Percentiles rank a stretch among this genome's conserved stretches.
phyloP scores from a whole-genome alignment of 2,797 vertebrate species.

The Distichodus sexfasciatus region DNA sequence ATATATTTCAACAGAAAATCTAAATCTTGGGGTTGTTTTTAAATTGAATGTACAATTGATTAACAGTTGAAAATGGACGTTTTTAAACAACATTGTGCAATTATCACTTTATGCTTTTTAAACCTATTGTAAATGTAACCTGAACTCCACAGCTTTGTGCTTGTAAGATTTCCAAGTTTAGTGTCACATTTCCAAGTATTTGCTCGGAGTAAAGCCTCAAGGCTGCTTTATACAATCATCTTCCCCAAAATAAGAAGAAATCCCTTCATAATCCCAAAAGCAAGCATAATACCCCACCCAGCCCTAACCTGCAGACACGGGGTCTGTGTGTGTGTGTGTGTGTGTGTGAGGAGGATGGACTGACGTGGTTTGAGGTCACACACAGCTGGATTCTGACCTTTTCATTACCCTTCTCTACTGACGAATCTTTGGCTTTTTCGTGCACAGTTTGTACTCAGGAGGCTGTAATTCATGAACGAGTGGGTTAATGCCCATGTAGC shows the following conservation, averaged over 20 bases:
- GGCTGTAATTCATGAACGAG: neutral
- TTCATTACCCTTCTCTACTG: no score
- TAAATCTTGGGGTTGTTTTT: no score
- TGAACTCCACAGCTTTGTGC: neutral
- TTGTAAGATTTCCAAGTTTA: neutral
- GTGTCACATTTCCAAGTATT: neutral
- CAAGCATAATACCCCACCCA: neutral
- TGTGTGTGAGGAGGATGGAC: neutral
- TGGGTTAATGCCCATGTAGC: neutral
- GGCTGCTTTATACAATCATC: neutral
- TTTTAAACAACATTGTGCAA: no score
- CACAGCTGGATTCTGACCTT: neutral
- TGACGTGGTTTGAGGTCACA: no score
- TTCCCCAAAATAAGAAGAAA: neutral
- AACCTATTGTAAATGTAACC: no score
- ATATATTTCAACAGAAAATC: no score
- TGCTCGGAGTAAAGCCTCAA: neutral
- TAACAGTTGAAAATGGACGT: no score
- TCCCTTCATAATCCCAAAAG: slow-evolving; percentile 1
- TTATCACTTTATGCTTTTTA: no score
- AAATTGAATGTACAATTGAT: no score
- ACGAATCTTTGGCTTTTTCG: no score
- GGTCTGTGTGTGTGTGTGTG: neutral
- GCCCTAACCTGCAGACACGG: neutral
- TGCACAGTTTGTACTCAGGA: neutral